Percentiles rank a stretch among this genome's conserved stretches.
phyloP scores from a whole-genome alignment of 2,797 vertebrate genomes.

The Rallus crepitans region DNA sequence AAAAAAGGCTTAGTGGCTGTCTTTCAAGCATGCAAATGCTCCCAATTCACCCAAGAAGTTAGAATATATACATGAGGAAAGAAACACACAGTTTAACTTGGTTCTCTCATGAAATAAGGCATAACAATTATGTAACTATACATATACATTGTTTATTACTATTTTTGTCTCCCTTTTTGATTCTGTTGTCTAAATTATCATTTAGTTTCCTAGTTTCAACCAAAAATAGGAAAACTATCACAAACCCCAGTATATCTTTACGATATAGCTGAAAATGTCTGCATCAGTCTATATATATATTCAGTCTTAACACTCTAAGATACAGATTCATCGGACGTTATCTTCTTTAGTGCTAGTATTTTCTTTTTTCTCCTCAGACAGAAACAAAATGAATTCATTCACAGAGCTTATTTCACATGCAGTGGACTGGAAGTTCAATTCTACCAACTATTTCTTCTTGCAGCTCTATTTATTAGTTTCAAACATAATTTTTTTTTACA shows the following conservation, averaged over 20 bases:
- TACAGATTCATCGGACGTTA: background rate
- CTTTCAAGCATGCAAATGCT: background rate
- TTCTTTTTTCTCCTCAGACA: background rate
- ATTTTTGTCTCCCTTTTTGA: background rate
- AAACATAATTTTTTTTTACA: background rate
- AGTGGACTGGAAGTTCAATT: background rate
- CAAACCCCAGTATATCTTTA: background rate
- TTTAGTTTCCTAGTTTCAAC: background rate
- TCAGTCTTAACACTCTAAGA: background rate
- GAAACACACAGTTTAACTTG: background rate
- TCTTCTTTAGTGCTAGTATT: background rate
- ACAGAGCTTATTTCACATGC: background rate
- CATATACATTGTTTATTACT: background rate
- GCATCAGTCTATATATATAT: background rate
- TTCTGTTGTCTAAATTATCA: background rate
- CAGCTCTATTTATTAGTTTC: background rate
- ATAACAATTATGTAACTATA: background rate
- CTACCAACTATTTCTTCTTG: background rate
- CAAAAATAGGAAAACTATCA: background rate
- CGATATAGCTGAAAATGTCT: background rate
- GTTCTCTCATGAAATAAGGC: background rate
- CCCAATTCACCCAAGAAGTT: background rate
- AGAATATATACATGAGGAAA: background rate
- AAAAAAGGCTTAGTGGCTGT: background rate
- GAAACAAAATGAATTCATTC: background rate